Conservation (phyloP, 2,888 invertebrate species). For the Trachelus stipa region DNA sequence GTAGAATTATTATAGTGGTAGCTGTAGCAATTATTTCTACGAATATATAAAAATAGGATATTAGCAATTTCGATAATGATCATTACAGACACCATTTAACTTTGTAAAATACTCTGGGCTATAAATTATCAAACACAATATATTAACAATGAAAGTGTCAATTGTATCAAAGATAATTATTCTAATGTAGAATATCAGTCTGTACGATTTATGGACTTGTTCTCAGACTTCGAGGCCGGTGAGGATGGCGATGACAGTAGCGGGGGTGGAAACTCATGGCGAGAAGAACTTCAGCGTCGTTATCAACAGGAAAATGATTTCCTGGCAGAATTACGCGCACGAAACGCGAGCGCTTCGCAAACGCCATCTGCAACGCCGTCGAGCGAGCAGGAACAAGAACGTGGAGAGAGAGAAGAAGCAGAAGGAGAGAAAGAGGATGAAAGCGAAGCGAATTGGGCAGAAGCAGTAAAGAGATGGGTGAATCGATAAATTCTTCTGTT, state of each 20-base stretch:
- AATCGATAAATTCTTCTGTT: slow-evolving; percentile 70
- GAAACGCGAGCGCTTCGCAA: slow-evolving; percentile 64
- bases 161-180: background rate
- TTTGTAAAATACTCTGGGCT: background rate
- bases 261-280: slow-evolving; percentile 69
- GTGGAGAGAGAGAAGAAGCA: slow-evolving; percentile 67
- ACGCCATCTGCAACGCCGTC: slow-evolving; percentile 54
- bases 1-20: background rate
- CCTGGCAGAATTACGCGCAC: slow-evolving; percentile 70
- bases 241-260: slow-evolving; percentile 74
- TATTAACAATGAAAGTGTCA: background rate
- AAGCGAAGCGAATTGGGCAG: slow-evolving; percentile 71
- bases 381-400: slow-evolving; percentile 51
- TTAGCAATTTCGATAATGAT: background rate
- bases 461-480: slow-evolving; percentile 76
- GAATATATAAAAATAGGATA: background rate
- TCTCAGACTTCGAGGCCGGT: slow-evolving; percentile 77
- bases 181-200: background rate
- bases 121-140: background rate
- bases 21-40: background rate
- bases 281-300: slow-evolving; percentile 71
- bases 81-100: background rate
- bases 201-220: slow-evolving; percentile 23
- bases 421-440: slow-evolving; percentile 66
- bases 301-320: slow-evolving; percentile 73